A percentile compares a stretch with the other conserved stretches of the same genome.
Conservation (phyloP, 1,140 invertebrate genomes). For the Holotrichia oblita region DNA sequence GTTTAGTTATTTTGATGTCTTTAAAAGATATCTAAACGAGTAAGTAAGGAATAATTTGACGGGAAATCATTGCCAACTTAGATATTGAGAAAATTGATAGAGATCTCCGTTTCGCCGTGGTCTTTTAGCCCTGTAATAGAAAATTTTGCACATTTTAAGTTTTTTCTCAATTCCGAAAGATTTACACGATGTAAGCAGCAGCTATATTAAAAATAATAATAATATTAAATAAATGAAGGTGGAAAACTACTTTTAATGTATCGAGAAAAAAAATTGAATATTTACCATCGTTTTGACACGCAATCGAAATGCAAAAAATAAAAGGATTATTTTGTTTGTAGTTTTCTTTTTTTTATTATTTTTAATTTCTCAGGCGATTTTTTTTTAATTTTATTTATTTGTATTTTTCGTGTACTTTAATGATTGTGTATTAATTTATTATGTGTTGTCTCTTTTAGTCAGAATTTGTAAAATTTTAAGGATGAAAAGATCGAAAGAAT, state of each 20-base stretch:
- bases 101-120: not conserved
- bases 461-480: no score
- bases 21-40: not conserved
- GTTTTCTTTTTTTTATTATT: constrained; percentile 3
- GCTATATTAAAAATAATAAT: not conserved
- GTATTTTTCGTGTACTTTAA: constrained; percentile 17
- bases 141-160: constrained; percentile 31
- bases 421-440: constrained; percentile 25
- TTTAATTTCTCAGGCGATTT: not conserved
- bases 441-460: not conserved
- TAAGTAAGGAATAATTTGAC: not conserved
- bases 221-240: no score
- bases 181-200: not conserved
- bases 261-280: no score
- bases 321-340: no score
- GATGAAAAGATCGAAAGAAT: not conserved
- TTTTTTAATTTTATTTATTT: constrained; percentile 29
- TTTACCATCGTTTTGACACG: no score
- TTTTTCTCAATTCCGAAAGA: constrained; percentile 21
- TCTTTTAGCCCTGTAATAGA: not conserved
- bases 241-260: no score
- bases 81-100: not conserved
- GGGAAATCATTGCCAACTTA: no score
- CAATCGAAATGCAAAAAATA: no score
- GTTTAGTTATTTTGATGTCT: not conserved